Evolutionary conservation across 2,797 vertebrate species (phyloP), one percentile per base, ranked within the genome.

Genomic region (Karalla daura): DNA sequence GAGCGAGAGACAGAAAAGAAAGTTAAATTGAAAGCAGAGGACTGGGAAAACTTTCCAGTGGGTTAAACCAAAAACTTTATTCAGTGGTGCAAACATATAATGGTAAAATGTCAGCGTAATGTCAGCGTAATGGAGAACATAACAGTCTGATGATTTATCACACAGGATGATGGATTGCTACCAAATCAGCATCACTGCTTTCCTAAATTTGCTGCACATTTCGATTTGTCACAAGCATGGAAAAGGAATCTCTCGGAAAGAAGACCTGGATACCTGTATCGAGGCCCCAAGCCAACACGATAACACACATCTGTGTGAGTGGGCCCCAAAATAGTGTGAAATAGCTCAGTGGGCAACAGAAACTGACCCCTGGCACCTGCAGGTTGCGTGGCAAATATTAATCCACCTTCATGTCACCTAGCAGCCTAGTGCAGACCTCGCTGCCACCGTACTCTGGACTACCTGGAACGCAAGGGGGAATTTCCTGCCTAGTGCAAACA

Each of bases 381-480:
- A 18, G 18, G 20, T 46, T 24, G n/a, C 52, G 27, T 49, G 65
- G 58, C 58, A 36, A 76, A 72, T 46, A 41, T 43, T 18, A 43
- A 69, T 70, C 37, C 27, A 30, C 54, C 63, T 62, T 27, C 28
- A 24, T 27, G 54, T 64, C 35, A 66, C 24, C 40, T 68, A 12
- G 2, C 18, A 33, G 20, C n/a, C 28, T 28, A 5, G 41, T 43
- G 41, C 47, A 67, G 40, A 52, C 25, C 47, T 47, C 49, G 59
- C 33, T 64, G n/a, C 35, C 51, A 20, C 6, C 11, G 8, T 20
- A 10, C 13, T 55, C 7, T 3, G 14, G n/a, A 8, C 18, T 45
- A 32, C 53, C 41, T 70, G 50, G 56, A 79, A 74, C 17, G 54
- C 23, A 32, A 11, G 40, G 37, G n/a, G 37, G 45, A 41, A 43